Evolutionary conservation across 2,888 invertebrate species (phyloP).

Genomic region (Drosophila nr. medialis): DNA sequence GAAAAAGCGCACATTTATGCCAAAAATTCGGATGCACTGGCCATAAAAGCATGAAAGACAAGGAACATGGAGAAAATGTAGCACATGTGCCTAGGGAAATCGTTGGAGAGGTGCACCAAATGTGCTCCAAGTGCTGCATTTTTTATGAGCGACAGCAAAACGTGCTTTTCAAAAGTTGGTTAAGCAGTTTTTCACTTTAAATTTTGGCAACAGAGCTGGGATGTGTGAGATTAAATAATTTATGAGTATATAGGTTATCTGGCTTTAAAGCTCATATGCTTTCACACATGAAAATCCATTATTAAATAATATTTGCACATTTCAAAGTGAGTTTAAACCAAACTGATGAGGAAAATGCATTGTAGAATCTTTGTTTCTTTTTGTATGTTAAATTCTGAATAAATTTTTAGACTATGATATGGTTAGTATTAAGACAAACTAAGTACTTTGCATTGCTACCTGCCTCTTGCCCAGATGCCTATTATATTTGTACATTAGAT

Average conservation of each 20-base stretch:
- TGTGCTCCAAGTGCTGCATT: conserved; percentile 48
- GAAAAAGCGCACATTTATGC: conserved; percentile 29
- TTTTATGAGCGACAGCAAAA: conserved; percentile 40
- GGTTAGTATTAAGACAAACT: background rate
- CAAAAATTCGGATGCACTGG: conserved; percentile 32
- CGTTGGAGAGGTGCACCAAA: conserved; percentile 38
- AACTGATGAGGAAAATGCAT: background rate
- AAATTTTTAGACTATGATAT: background rate
- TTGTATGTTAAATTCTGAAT: background rate
- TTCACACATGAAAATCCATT: background rate
- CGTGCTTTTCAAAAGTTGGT: conserved; percentile 22
- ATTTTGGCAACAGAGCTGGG: conserved; percentile 9
- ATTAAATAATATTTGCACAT: background rate
- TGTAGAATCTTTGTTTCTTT: background rate
- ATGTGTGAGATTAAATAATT: conserved; percentile 14
- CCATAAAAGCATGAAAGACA: conserved; percentile 16
- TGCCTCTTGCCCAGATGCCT: background rate
- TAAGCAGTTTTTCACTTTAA: conserved; percentile 28
- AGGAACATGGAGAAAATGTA: conserved; percentile 2
- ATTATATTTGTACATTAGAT: background rate
- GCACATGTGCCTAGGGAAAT: conserved; percentile 19
- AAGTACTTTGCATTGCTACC: background rate
- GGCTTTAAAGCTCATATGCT: conserved; percentile 2
- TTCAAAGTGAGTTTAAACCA: background rate
- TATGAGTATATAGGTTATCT: conserved; percentile 8